Evolutionary conservation across 2,888 invertebrate genomes (phyloP).

Genomic region (Congeria kusceri): DNA sequence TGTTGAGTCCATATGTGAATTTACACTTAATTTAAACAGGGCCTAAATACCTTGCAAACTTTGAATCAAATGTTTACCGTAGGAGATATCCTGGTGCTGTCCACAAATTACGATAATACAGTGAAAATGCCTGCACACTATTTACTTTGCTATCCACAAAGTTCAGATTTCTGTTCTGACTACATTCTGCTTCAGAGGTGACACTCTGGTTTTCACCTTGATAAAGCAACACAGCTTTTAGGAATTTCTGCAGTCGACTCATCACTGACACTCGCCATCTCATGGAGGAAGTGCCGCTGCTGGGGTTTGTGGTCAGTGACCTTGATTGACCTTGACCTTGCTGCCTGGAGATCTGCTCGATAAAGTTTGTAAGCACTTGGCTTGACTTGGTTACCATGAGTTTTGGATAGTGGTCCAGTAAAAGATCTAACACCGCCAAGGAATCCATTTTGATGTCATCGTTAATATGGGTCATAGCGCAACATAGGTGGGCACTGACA

Average conservation of each 20-base stretch:
- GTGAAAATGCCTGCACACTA: slow-evolving; percentile 42
- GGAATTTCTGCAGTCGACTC: slow-evolving; percentile 88
- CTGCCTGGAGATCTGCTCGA: slow-evolving; percentile 91
- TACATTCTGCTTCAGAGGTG: background rate
- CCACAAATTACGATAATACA: slow-evolving; percentile 47
- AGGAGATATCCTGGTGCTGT: slow-evolving; percentile 56
- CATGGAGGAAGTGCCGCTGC: slow-evolving; percentile 90
- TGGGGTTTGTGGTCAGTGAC: slow-evolving; percentile 90
- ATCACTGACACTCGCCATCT: slow-evolving; percentile 93
- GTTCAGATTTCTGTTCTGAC: background rate
- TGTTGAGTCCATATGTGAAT: too few relatives aligned
- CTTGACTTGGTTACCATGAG: slow-evolving; percentile 90
- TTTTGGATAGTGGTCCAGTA: slow-evolving; percentile 89
- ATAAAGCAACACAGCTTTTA: slow-evolving; percentile 76
- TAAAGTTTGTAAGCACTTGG: slow-evolving; percentile 90
- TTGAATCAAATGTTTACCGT: slow-evolving; percentile 41
- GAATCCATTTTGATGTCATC: slow-evolving; percentile 93
- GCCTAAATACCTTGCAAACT: too few relatives aligned
- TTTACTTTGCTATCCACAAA: background rate
- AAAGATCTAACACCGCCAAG: slow-evolving; percentile 91
- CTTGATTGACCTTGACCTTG: slow-evolving; percentile 82
- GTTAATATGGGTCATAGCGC: slow-evolving; percentile 96
- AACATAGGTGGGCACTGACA: slow-evolving; percentile 92
- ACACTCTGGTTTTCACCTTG: background rate
- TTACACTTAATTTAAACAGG: too few relatives aligned